Conservation (phyloP, 2,113 vertebrate genomes). For the Colistium nudipinnis region DNA sequence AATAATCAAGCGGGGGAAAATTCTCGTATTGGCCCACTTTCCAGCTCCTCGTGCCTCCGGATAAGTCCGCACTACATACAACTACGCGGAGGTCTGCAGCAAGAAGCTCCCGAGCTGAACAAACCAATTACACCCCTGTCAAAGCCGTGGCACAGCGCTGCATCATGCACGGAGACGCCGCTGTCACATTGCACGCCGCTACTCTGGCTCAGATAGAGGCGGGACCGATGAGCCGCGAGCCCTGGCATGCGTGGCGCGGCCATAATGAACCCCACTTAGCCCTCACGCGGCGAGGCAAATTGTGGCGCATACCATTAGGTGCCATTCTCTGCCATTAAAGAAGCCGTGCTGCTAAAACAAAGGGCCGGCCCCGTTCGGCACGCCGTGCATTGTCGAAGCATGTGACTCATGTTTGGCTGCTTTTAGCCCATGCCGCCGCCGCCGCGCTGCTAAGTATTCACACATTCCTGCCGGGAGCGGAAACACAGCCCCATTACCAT, state of each 20-base stretch:
- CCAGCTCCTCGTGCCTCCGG: slow-evolving; percentile 39
- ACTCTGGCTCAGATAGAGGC: slow-evolving; percentile 39
- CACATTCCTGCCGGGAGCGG: slow-evolving; percentile 60
- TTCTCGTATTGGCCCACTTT: slow-evolving; percentile 45
- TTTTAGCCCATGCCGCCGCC: slow-evolving; percentile 50
- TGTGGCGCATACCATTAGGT: slow-evolving; percentile 33
- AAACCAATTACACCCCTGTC: slow-evolving; percentile 67
- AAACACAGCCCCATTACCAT: slow-evolving; percentile 73
- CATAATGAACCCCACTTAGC: slow-evolving; percentile 15
- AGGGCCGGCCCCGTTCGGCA: slow-evolving; percentile 32
- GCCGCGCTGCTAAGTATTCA: slow-evolving; percentile 42
- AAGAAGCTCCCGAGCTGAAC: slow-evolving; percentile 62
- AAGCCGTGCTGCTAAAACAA: slow-evolving; percentile 44
- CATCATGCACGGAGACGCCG: slow-evolving; percentile 50
- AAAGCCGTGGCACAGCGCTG: slow-evolving; percentile 42
- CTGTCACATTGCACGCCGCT: slow-evolving; percentile 45
- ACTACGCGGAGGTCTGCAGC: slow-evolving; percentile 39
- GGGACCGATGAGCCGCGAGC: slow-evolving; percentile 36
- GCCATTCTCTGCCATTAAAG: slow-evolving; percentile 42
- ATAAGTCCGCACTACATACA: slow-evolving; percentile 28
- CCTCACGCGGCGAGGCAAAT: slow-evolving; percentile 11
- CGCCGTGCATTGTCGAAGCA: slow-evolving; percentile 36
- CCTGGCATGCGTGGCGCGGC: slow-evolving; percentile 39
- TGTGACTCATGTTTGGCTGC: slow-evolving; percentile 65
- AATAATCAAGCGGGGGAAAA: slow-evolving; percentile 48